Conservation (phyloP, 2,888 invertebrate species). For the Amphipyra tragopoginis region DNA sequence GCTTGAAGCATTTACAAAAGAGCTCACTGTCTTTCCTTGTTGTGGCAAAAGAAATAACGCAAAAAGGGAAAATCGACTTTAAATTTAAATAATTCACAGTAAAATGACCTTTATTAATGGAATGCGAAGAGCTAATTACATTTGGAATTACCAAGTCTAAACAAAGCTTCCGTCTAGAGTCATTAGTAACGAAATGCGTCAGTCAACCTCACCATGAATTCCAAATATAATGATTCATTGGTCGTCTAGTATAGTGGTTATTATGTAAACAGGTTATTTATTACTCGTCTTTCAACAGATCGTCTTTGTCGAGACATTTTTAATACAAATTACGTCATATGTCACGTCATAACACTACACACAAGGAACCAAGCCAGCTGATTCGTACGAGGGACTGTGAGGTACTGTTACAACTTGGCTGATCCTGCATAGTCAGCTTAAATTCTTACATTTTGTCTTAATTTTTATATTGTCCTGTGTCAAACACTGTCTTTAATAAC, state of each 20-base stretch:
- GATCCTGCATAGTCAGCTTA: slow-evolving; percentile 1
- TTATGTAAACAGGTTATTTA: slow-evolving; percentile 22
- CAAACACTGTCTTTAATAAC: slow-evolving; percentile 32
- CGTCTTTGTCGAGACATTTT: slow-evolving; percentile 32
- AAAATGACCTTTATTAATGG: slow-evolving; percentile 42
- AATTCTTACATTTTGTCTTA: slow-evolving; percentile 4
- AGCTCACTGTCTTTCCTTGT: no score
- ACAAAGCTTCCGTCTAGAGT: slow-evolving; percentile 14
- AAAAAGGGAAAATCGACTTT: no score
- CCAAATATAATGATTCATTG: slow-evolving; percentile 38
- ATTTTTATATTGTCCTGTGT: slow-evolving; percentile 21
- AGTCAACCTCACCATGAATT: slow-evolving; percentile 31
- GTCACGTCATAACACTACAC: slow-evolving; percentile 10
- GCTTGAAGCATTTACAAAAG: no score
- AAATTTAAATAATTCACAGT: neutral
- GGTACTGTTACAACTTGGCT: no score
- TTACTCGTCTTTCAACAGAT: slow-evolving; percentile 11
- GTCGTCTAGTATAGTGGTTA: slow-evolving; percentile 27
- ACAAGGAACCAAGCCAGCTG: neutral
- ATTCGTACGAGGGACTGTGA: neutral
- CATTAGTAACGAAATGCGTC: slow-evolving; percentile 36
- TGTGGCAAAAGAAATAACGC: no score
- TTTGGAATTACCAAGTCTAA: slow-evolving; percentile 32
- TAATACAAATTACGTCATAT: slow-evolving; percentile 32
- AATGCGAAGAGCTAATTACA: slow-evolving; percentile 46